Evolutionary conservation across 2,888 invertebrate genomes (phyloP), one percentile per base, ranked within the genome.

Genomic region (Keiferia lycopersicella): DNA sequence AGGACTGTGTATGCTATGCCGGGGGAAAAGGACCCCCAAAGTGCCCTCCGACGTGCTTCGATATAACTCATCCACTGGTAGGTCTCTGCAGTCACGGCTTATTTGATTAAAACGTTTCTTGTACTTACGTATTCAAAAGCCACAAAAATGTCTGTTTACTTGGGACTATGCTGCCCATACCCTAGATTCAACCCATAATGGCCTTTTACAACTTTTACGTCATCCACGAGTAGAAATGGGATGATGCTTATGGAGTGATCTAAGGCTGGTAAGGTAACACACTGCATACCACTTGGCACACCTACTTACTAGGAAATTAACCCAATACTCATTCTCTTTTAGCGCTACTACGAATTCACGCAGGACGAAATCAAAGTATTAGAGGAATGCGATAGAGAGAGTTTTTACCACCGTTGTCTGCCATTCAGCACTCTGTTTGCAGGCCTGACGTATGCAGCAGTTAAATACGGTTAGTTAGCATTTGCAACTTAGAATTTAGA

Each of bases 321-420:
- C n/a, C n/a, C n/a, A n/a, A n/a, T n/a, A 48, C 16, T 48, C 30
- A 26, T 26, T 4, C 61, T 22, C 69, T 86, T 86, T 53, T 74
- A 91, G 91, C 87, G 91, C 16, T 91, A 89, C 77, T 95, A 95
- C 76, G 93, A 94, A 80, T 95, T 96, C 77, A 93, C 94, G 2
- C 83, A 92, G 1, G 96, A 96, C 30, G 96, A 97, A 82, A 80
- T 95, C 61, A 89, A 93, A 73, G 95, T 94, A 12, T 83, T 97
- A 62, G 92, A 93, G 74, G 95, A 96, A 82, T 97, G 97, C 79
- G 96, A 96, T 81, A 86, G 87, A 62, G 97, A 97, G 76, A 96
- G 96, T 71, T 96, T 97, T 81, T 95, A 94, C 77, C 93, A 93
- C 72, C 92, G 97, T 69, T 95, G 95, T 70, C 68, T 97, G 48